Evolutionary conservation across 2,888 invertebrate species (phyloP).

Genomic region (Athetis lepigone): DNA sequence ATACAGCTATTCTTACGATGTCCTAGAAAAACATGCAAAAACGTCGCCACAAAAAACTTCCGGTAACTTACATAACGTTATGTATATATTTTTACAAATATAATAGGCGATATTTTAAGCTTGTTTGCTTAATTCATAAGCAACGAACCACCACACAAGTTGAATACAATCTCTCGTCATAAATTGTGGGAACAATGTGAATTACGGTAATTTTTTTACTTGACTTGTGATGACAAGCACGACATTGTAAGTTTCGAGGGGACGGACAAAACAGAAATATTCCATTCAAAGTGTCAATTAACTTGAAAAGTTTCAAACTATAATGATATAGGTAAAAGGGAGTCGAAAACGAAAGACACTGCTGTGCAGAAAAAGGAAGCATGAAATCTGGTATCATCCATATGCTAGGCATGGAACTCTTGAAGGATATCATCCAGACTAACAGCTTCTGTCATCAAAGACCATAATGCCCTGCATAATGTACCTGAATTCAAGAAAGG

Average conservation of each 20-base stretch:
- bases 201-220: constrained; percentile 15
- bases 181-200: constrained; percentile 30
- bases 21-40: constrained; percentile 1
- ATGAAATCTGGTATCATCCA: no score
- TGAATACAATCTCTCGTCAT: constrained; percentile 28
- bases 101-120: constrained; percentile 38
- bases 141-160: constrained; percentile 20
- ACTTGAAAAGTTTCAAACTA: neutral
- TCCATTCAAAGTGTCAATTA: neutral
- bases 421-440: no score
- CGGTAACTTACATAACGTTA: constrained; percentile 26
- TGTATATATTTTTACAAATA: constrained; percentile 10
- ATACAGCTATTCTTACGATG: neutral
- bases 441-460: no score
- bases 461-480: no score
- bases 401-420: no score
- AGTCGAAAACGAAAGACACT: no score
- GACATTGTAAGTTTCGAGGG: neutral
- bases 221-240: constrained; percentile 11
- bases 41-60: neutral
- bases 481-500: no score
- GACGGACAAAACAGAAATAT: neutral
- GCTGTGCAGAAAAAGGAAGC: no score
- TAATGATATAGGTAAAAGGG: neutral
- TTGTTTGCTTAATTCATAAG: constrained; percentile 44